A percentile compares a stretch with the other conserved stretches of the same genome.
Conservation (phyloP, 2,797 vertebrate species). For the Sphenopsis melanotis region DNA sequence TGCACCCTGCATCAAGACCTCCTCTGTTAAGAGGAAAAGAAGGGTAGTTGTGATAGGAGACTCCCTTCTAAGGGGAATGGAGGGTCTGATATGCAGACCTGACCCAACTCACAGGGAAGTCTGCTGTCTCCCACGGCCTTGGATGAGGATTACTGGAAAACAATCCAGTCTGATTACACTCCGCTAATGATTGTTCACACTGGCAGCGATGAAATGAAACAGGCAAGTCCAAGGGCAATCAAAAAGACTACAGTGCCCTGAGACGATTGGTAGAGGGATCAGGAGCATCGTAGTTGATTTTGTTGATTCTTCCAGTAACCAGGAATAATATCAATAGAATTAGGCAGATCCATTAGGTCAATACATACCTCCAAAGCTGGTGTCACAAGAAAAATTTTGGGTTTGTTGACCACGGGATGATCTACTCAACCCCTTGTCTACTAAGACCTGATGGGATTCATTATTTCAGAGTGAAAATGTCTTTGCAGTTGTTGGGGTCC, state of each 20-base stretch:
- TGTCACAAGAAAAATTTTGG: background rate
- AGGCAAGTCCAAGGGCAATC: background rate
- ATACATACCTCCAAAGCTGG: background rate
- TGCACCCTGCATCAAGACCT: too few relatives aligned
- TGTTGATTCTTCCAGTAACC: background rate
- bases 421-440: background rate
- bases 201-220: background rate
- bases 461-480: background rate
- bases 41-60: too few relatives aligned
- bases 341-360: background rate
- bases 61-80: too few relatives aligned
- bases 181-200: too few relatives aligned
- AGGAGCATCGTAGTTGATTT: background rate
- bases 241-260: background rate
- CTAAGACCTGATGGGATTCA: background rate
- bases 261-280: fast-evolving
- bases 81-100: too few relatives aligned
- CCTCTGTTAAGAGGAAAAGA: too few relatives aligned
- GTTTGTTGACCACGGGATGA: background rate
- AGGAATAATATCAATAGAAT: background rate
- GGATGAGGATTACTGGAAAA: too few relatives aligned
- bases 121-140: too few relatives aligned
- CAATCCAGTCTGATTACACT: too few relatives aligned
- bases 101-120: too few relatives aligned
- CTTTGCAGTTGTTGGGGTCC: background rate